A percentile compares a stretch with the other conserved stretches of the same genome.
phyloP scores from a whole-genome alignment of 2,888 invertebrate species.

The Petrolisthes manimaculis region DNA sequence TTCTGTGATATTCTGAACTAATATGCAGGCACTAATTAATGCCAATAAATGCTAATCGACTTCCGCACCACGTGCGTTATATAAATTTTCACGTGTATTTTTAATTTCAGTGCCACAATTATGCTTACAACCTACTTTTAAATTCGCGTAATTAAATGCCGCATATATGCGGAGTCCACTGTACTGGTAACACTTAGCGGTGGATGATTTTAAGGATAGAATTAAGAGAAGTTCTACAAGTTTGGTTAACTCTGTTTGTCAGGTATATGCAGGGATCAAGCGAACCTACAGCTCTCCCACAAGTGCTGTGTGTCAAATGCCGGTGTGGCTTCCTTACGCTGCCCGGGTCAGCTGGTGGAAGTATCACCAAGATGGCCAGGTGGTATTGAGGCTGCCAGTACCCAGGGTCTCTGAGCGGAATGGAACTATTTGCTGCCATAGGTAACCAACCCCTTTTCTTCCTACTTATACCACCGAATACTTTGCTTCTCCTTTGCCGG shows the following conservation, averaged over 20 bases:
- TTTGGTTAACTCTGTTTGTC: neutral
- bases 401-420: constrained; percentile 86
- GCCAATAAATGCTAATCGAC: too few species aligned
- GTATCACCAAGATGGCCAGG: constrained; percentile 77
- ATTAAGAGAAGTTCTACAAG: too few species aligned
- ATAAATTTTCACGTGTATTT: too few species aligned
- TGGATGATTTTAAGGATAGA: too few species aligned
- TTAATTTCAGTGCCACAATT: too few species aligned
- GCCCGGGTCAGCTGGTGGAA: constrained; percentile 74
- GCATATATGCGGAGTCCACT: too few species aligned
- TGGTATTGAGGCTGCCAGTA: constrained; percentile 79
- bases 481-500: too few species aligned
- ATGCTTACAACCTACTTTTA: too few species aligned
- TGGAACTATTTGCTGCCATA: constrained; percentile 88
- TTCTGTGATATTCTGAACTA: neutral
- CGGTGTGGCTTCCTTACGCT: constrained; percentile 64
- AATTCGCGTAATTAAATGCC: too few species aligned
- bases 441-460: constrained; percentile 68
- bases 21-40: neutral
- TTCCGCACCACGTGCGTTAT: too few species aligned
- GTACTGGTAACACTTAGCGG: too few species aligned
- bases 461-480: neutral
- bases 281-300: constrained; percentile 52
- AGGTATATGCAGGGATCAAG: constrained; percentile 63
- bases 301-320: constrained; percentile 56